Base-by-base conservation (phyloP, 2,113 vertebrate species). In the Rhea pennata region DNA sequence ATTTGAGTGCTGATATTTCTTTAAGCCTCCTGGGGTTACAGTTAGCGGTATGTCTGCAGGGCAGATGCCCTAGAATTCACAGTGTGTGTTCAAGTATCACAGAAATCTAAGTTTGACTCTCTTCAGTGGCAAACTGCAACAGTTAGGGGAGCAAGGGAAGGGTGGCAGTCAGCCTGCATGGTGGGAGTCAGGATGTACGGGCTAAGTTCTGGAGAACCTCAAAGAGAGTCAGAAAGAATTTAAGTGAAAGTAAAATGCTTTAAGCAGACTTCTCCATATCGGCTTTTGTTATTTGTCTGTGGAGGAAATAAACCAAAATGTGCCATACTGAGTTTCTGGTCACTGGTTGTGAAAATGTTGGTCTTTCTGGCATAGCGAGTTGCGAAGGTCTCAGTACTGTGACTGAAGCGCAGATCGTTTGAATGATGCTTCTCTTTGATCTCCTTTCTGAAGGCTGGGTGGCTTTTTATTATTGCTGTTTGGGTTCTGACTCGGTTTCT, bases 1-100 rank as follows among this genome's bases (percentile, higher is more conserved):
- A 96, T 96, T 95, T 96, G 95, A 96, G 97, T 94, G 95, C 95
- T 97, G 96, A 92, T 97, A 97, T 97, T 97, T 97, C 96, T 96
- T 97, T 96, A 92, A 97, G 92, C 90, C 97, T 97, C 97, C 84
- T 90, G 96, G 94, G 96, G 96, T 92, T 97, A 80, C 75, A 95
- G 91, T 95, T 96, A 97, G 86, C 65, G 12, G 81, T 95, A 82
- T 97, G 88, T 94, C 96, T 97, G 96, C 95, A 96, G 96, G 96
- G 94, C 93, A 95, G 95, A 88, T 95, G 93, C 80, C 94, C 95
- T 96, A 74, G 4, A 87, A 97, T 96, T 93, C 94, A 61, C 79
- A 65, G 11, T 62, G 75, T 84, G 65, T 94, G 92, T 84, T 96
- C 84, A 79, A 83, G 72, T 95, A 97, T 97, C 95, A 97, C 69